Conservation (phyloP, 2,888 invertebrate genomes). For the Agonopterix heracliana region DNA sequence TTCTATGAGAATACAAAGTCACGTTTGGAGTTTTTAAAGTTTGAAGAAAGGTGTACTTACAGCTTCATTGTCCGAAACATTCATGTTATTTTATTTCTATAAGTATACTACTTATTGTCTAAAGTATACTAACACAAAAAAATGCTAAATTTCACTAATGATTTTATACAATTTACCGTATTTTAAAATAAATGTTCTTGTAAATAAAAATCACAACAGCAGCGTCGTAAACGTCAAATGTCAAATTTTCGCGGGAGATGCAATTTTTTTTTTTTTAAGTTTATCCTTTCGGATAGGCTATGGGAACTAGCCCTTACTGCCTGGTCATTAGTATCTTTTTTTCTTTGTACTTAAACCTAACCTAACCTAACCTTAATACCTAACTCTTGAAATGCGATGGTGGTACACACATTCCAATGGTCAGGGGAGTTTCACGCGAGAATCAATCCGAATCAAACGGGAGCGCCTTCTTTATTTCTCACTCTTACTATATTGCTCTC, state of each 20-base stretch:
- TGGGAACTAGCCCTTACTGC: too few relatives aligned
- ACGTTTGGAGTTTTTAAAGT: conserved; percentile 14
- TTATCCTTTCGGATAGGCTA: too few relatives aligned
- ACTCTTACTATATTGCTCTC: too few relatives aligned
- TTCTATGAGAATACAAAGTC: conserved; percentile 22
- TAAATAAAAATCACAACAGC: conserved; percentile 26
- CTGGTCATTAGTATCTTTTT: too few relatives aligned
- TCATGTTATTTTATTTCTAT: conserved; percentile 32
- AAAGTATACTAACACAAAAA: neutral
- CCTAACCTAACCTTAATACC: too few relatives aligned
- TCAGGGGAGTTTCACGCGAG: too few relatives aligned
- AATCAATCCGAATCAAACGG: too few relatives aligned
- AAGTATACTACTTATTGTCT: neutral
- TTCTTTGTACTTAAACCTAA: too few relatives aligned
- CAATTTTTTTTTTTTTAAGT: too few relatives aligned
- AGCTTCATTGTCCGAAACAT: conserved; percentile 67
- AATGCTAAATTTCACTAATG: neutral
- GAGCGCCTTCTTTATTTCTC: too few relatives aligned
- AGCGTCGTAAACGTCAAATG: conserved; percentile 36
- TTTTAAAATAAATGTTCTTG: neutral
- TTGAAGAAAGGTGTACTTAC: conserved; percentile 43
- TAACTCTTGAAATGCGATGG: too few relatives aligned
- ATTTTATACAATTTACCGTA: conserved; percentile 3
- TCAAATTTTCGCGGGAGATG: conserved; percentile 54
- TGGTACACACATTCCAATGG: too few relatives aligned